These are phyloP conservation scores for Oryctolagus cuniculus DNA, from an alignment of 2,113 vertebrate genomes.

Conservation along the genomic window mOryCun1.1 NC_091433.1:68454501-68455000, in stretches of 20 bases:
- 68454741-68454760: neutral
- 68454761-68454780: neutral
- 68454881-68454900: neutral
- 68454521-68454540: neutral
- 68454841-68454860: neutral
- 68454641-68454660: neutral
- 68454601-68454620: neutral
- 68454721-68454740: neutral
- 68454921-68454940: neutral
- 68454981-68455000: neutral
- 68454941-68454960: neutral
- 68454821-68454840: neutral
- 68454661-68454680: neutral
- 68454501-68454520: neutral
- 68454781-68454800: neutral
- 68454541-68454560: neutral
- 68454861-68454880: neutral
- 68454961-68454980: neutral
- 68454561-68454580: neutral
- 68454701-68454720: neutral
- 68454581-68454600: neutral
- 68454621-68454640: neutral
- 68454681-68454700: neutral
- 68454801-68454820: neutral
- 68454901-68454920: neutral